Evolutionary conservation across 2,888 invertebrate species (phyloP), one percentile per base, ranked within the genome.

Genomic region (Cabera pusaria): DNA sequence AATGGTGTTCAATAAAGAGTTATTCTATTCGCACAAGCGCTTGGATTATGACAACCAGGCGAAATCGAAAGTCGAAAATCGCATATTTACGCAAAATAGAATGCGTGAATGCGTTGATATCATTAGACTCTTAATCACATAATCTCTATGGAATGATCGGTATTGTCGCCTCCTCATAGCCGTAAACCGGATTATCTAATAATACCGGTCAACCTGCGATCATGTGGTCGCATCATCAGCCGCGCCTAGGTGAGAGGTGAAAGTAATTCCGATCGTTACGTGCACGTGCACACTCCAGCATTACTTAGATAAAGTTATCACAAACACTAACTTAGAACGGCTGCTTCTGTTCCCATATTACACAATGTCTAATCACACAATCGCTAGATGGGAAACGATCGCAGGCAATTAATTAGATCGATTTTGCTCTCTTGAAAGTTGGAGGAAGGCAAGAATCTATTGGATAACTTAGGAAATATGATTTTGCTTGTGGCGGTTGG

Each of bases 181-280:
- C 36, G 47, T 45, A 26, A 28, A 10, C 31, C 19, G 7, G 39
- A 46, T 46, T 49, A 52, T 21, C 37, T 46, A 52, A 49, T 47
- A 38, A 31, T 24, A 36, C 14, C 14, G 14, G 14, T 14, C 32
- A 47, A 23, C 56, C 33, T 49, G 51, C 4, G 14, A 4, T 14
- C 14, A 14, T 4, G 59, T 56, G 57, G 58, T 56, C 47, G 56
- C 44, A 52, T 55, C 69, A 63, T 74, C 66, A 65, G 68, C 68
- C 62, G 32, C 53, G 49, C 56, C 56, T 52, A 32, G 44, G 64
- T 69, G 68, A 79, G 72, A 71, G 74, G 77, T 59, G 78, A 82
- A 79, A 81, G 80, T 72, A 49, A 58, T 60, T 50, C 37, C 21
- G 31, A 41, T 34, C 26, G 41, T 46, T 48, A 44, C 51, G 48